Percentiles rank a stretch among this genome's conserved stretches.
Conservation (phyloP, 2,888 invertebrate genomes). For the Flexamia atlantica region DNA sequence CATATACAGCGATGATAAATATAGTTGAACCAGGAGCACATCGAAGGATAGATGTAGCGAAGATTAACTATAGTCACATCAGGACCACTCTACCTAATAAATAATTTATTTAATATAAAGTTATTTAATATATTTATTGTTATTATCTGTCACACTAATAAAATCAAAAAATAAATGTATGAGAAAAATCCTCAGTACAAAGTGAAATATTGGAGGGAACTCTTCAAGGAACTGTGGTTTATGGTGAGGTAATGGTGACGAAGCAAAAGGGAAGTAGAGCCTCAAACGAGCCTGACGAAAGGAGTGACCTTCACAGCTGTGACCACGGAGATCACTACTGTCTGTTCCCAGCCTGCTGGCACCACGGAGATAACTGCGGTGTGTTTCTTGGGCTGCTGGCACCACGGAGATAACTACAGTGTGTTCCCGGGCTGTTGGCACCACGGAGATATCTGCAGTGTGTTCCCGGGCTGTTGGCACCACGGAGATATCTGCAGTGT, state of each 20-base stretch:
- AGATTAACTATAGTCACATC: no score
- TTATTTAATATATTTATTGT: no score
- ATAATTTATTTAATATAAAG: no score
- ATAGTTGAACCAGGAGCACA: no score
- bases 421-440: background rate
- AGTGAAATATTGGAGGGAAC: no score
- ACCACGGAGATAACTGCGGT: background rate
- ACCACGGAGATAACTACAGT: background rate
- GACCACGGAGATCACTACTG: constrained; percentile 1
- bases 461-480: background rate
- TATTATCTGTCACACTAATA: no score
- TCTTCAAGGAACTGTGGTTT: no score
- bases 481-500: background rate
- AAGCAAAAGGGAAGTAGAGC: background rate
- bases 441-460: background rate
- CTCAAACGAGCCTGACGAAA: constrained; percentile 36
- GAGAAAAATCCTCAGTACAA: no score
- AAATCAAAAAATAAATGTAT: no score
- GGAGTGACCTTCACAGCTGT: constrained; percentile 8
- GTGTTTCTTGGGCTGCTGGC: background rate
- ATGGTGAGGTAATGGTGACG: background rate
- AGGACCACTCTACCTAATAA: no score
- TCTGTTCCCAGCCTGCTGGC: background rate
- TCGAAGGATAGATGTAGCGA: no score
- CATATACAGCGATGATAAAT: no score